These are phyloP conservation scores for Uloborus plumipes DNA, from an alignment of 2,888 invertebrate species.

Conservation along the genomic window DNA sequence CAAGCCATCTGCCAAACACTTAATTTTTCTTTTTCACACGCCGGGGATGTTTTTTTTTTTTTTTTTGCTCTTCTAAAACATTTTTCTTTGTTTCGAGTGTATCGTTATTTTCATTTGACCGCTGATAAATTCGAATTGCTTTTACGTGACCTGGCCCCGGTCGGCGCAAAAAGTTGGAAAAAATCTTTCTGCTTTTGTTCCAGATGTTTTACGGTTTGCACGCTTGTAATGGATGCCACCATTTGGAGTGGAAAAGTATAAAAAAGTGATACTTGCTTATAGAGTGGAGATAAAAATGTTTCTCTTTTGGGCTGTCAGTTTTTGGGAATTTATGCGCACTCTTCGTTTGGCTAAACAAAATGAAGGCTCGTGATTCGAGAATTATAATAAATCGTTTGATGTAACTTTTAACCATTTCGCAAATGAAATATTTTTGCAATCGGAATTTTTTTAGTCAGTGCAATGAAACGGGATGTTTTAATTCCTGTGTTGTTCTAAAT, in stretches of 20 bases:
- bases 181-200: neutral
- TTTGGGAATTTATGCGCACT: too few relatives aligned
- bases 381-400: too few relatives aligned
- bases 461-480: too few relatives aligned
- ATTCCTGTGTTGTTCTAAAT: too few relatives aligned
- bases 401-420: too few relatives aligned
- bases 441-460: too few relatives aligned
- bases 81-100: conserved; percentile 18
- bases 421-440: too few relatives aligned
- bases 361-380: too few relatives aligned
- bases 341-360: too few relatives aligned
- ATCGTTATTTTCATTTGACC: conserved; percentile 14
- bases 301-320: too few relatives aligned
- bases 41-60: neutral
- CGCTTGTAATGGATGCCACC: conserved; percentile 10
- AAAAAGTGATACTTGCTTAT: conserved; percentile 20
- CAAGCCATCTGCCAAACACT: conserved; percentile 29
- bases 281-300: neutral
- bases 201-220: conserved; percentile 20
- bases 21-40: conserved; percentile 28
- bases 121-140: conserved; percentile 21
- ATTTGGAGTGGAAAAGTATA: neutral
- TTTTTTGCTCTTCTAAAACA: neutral
- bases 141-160: conserved; percentile 4
- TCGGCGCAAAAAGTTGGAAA: neutral